Percentiles rank a stretch among this genome's conserved stretches.
phyloP scores from a whole-genome alignment of 2,113 vertebrate genomes.

The Microtus ochrogaster region DNA sequence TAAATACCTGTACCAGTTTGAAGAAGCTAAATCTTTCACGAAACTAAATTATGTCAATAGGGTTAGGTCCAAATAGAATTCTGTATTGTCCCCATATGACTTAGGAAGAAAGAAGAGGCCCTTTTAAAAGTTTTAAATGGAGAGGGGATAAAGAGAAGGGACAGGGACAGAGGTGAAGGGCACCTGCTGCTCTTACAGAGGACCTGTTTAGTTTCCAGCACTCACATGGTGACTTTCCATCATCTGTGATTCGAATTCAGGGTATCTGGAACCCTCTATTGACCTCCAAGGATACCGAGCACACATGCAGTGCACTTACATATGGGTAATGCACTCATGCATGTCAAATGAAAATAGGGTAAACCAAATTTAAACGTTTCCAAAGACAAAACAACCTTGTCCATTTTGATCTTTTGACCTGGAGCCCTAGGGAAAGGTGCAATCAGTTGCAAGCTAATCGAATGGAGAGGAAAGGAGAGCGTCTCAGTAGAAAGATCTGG shows the following conservation, averaged over 20 bases:
- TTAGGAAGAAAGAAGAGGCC: slow-evolving; percentile 33
- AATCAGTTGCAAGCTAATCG: slow-evolving; percentile 31
- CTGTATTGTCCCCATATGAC: background rate
- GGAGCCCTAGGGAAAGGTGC: slow-evolving; percentile 10
- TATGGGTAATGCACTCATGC: background rate
- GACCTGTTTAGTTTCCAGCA: background rate
- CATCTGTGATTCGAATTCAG: no score
- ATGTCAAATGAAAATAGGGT: background rate
- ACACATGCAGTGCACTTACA: background rate
- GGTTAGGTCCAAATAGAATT: background rate
- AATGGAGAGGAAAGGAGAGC: background rate
- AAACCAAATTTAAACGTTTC: background rate
- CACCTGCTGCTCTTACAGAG: background rate
- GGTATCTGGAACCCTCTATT: background rate
- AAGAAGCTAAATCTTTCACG: slow-evolving; percentile 23
- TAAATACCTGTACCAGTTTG: slow-evolving; percentile 15
- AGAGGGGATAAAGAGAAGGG: background rate
- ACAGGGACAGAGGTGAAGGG: background rate
- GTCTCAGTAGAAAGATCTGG: background rate
- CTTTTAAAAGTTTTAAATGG: background rate
- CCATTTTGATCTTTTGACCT: background rate
- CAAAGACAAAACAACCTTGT: slow-evolving; percentile 42
- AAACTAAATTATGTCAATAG: slow-evolving; percentile 4
- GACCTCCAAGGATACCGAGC: background rate
- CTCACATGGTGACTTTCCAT: background rate